Evolutionary conservation across 2,113 vertebrate genomes (phyloP), one percentile per base, ranked within the genome.

Genomic region (Menidia beryllina): DNA sequence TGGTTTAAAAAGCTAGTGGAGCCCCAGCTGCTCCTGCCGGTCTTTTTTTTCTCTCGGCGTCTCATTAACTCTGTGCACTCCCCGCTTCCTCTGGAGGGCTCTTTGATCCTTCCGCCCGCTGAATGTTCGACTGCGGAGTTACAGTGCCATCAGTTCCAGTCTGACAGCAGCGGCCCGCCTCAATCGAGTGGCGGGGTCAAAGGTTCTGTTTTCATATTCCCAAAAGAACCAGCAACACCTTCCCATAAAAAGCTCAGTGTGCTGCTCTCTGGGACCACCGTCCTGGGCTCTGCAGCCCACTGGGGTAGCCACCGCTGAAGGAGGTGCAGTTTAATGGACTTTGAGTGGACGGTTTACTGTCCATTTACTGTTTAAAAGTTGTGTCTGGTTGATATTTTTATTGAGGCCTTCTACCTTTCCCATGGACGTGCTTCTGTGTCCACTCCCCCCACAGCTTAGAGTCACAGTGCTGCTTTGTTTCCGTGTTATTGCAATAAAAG

Each of bases 21-120:
- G 62, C 26, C 60, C 80, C 81, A 80, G 82, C 77, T 86, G 87
- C 50, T 72, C 7, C 67, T 82, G 77, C 85, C 85, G 83, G 24
- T 90, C 81, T 25, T 54, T 23, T 53, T 10, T 66, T 25, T 79
- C 53, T 65, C 53, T 17, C 47, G 17, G 24, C 10, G 11, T 64
- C 48, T 71, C 34, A 43, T 67, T 49, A 41, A 56, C 52, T 21
- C 48, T 0, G 1, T 66, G 55, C 7, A 21, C 64, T 65, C 30
- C 23, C 68, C 26, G 48, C 49, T 63, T 82, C 76, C 75, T 69
- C 56, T 15, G 5, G 11, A 23, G 65, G 66, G 72, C 23, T 69
- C 73, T 81, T 81, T 87, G 77, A 83, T 60, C 77, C 49, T 25
- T 23, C 21, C 30, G 55, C 24, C 56, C 71, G 55, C 70, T 82